Evolutionary conservation across 1,140 invertebrate species (phyloP), one percentile per base, ranked within the genome.

Genomic region (Drosophila paulistorum): DNA sequence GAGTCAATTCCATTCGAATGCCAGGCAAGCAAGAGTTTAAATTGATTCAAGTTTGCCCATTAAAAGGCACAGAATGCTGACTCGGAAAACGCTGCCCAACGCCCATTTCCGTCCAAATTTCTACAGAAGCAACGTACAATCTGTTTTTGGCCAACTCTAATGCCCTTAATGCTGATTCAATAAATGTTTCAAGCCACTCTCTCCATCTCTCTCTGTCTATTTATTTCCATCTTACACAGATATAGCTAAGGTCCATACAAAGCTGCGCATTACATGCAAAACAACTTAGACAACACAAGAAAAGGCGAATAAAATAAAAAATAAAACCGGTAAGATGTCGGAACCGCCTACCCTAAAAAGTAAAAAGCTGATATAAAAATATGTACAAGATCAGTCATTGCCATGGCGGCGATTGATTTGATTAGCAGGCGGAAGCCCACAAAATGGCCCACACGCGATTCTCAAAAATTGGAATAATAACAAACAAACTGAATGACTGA

Each of bases 401-500:
- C 57, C 45, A 51, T 51, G 58, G 61, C 80, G 59, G 68, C 66
- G 81, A 74, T 74, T 79, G 77, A 79, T 83, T 87, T 83, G 82
- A 87, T 86, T 86, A 83, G 76, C 84, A 79, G 79, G 83, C 83
- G 83, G 83, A 86, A 87, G 77, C 71, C 62, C 45, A 48, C 62
- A 54, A 48, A 58, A 59, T 79, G 68, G 64, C 75, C 74, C 68
- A 81, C 81, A 81, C 82, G 60, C 59, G 71, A 30, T 51, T 33
- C 26, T 35, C 11, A 14, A 65, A 30, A 75, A 71, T 51, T 74
- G 39, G 55, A 74, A 68, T 71, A 70, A 48, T 11, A 30, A 42
- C 14, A 45, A 30, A 42, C 14, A 45, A 37, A 76, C 71, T 65
- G 70, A 71, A 51, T 20, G 41, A 45, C 17, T 45, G 42, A 77